Evolutionary conservation across 2,797 vertebrate genomes (phyloP).

Genomic region (Adelosebastes latens): DNA sequence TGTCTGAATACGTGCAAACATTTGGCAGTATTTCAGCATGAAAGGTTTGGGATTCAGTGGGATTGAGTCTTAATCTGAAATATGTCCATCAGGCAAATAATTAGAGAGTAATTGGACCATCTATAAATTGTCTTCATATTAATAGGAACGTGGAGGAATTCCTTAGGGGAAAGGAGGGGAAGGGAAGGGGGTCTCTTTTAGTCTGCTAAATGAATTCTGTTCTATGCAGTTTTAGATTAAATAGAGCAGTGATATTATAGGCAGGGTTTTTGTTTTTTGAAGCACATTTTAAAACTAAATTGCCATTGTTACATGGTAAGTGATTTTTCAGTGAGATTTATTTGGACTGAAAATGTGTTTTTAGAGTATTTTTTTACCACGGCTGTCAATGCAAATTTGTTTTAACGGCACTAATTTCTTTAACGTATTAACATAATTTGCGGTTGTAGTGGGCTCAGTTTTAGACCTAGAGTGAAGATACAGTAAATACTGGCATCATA

Average conservation of each 20-base stretch:
- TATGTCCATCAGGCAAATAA: conserved; percentile 19
- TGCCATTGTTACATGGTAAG: background rate
- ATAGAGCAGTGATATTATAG: background rate
- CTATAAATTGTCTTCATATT: conserved; percentile 44
- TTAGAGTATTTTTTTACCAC: no score
- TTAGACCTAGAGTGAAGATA: no score
- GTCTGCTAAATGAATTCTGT: conserved; percentile 11
- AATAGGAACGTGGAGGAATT: conserved; percentile 23
- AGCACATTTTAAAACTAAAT: background rate
- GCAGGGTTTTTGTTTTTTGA: background rate
- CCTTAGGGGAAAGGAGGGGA: background rate
- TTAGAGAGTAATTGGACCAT: conserved; percentile 42
- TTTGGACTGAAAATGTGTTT: background rate
- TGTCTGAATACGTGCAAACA: conserved; percentile 2
- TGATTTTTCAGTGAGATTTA: background rate
- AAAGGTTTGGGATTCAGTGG: background rate
- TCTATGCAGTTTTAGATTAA: conserved; percentile 12
- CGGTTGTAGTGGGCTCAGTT: no score
- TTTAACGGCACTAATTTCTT: no score
- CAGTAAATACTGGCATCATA: no score
- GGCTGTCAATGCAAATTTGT: no score
- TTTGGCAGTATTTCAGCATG: background rate
- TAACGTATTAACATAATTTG: no score
- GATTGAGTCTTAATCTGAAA: background rate
- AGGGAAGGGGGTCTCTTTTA: background rate